These are phyloP conservation scores for Ammodytes dubius DNA, from an alignment of 2,113 vertebrate species.

Conservation along the genomic window DNA sequence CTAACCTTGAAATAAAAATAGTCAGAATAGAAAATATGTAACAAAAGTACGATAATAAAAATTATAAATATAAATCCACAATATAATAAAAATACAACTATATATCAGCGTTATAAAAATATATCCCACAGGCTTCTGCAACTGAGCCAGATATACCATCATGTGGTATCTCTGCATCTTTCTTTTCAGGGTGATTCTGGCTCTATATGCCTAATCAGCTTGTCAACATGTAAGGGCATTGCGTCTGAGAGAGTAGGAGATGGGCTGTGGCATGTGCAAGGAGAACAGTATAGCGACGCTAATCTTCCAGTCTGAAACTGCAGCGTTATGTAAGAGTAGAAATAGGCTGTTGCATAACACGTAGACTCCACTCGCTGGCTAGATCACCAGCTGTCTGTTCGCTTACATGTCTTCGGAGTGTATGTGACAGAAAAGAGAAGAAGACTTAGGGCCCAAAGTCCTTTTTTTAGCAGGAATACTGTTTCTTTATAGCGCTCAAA, in stretches of 20 bases:
- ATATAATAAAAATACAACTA: too few relatives aligned
- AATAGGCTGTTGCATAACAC: slow-evolving; percentile 66
- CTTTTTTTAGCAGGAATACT: slow-evolving; percentile 26
- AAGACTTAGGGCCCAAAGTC: slow-evolving; percentile 11
- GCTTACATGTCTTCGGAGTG: slow-evolving; percentile 33
- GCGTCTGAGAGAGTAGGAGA: slow-evolving; percentile 38
- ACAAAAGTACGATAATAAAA: too few relatives aligned
- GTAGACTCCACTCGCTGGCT: slow-evolving; percentile 41
- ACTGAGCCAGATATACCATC: slow-evolving; percentile 10
- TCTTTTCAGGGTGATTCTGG: slow-evolving; percentile 35
- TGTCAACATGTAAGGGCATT: slow-evolving; percentile 53
- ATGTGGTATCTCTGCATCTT: slow-evolving; percentile 29
- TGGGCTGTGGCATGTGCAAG: slow-evolving; percentile 51
- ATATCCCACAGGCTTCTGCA: slow-evolving; percentile 10
- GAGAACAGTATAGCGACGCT: slow-evolving; percentile 51
- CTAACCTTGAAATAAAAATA: too few relatives aligned
- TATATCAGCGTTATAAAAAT: too few relatives aligned
- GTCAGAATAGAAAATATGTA: too few relatives aligned
- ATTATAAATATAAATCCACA: too few relatives aligned
- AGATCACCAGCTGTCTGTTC: slow-evolving; percentile 49
- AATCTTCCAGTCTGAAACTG: slow-evolving; percentile 70
- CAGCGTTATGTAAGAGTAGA: slow-evolving; percentile 74
- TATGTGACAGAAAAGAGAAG: slow-evolving; percentile 21
- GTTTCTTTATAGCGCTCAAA: neutral
- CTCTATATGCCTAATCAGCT: slow-evolving; percentile 49